These are phyloP conservation scores for Cyclopterus lumpus DNA, from an alignment of 2,797 vertebrate genomes.

Conservation along the genomic window DNA sequence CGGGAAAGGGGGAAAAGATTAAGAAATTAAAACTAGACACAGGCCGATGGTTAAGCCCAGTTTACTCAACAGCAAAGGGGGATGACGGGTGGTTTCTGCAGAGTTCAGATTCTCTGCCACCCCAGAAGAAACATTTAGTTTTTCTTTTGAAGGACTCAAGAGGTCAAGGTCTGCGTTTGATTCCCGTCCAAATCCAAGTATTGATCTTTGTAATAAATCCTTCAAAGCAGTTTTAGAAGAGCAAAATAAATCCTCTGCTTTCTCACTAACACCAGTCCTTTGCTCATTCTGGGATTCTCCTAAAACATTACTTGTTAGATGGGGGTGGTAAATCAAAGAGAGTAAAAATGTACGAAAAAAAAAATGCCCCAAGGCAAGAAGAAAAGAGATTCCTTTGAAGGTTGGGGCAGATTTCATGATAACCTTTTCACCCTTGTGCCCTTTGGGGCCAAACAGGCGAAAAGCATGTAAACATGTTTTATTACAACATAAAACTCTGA, in stretches of 20 bases:
- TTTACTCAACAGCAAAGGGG: slow-evolving; percentile 52
- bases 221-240: slow-evolving; percentile 61
- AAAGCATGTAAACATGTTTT: slow-evolving; percentile 85
- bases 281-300: slow-evolving; percentile 37
- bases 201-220: slow-evolving; percentile 71
- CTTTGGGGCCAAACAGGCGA: slow-evolving; percentile 61
- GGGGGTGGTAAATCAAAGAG: slow-evolving; percentile 42
- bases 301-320: slow-evolving; percentile 53
- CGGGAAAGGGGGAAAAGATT: slow-evolving; percentile 27
- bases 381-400: slow-evolving; percentile 67
- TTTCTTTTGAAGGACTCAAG: slow-evolving; percentile 55
- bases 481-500: slow-evolving; percentile 79
- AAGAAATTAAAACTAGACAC: slow-evolving; percentile 38
- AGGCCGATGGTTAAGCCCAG: slow-evolving; percentile 24
- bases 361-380: slow-evolving; percentile 39
- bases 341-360: slow-evolving; percentile 63
- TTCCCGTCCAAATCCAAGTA: slow-evolving; percentile 66
- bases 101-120: slow-evolving; percentile 38
- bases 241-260: slow-evolving; percentile 46
- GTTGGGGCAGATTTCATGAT: slow-evolving; percentile 71
- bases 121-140: slow-evolving; percentile 56
- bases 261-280: slow-evolving; percentile 52
- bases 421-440: slow-evolving; percentile 80
- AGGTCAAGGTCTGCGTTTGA: slow-evolving; percentile 71
- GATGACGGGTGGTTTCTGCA: slow-evolving; percentile 34